A percentile compares a stretch with the other conserved stretches of the same genome.
Evolutionary conservation across 2,888 invertebrate species (phyloP).

Genomic region (Scaptomyza cyrtandrae): DNA sequence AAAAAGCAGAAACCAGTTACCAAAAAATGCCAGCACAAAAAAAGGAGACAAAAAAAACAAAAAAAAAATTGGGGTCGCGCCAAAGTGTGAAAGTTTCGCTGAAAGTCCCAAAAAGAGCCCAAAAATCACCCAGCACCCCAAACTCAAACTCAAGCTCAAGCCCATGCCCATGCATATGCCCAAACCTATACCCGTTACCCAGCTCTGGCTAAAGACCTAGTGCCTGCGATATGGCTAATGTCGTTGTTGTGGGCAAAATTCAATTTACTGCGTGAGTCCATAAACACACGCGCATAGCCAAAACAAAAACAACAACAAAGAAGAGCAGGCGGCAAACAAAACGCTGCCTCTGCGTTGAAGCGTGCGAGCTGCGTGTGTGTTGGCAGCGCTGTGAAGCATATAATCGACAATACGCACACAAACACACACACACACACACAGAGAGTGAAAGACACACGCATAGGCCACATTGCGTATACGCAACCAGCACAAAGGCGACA

Average conservation of each 20-base stretch:
- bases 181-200: constrained; percentile 27
- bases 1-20: constrained; percentile 8
- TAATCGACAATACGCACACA: constrained; percentile 66
- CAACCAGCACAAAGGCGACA: constrained; percentile 56
- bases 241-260: constrained; percentile 77
- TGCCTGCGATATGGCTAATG: constrained; percentile 69
- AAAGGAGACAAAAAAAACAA: background rate
- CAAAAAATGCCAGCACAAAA: background rate
- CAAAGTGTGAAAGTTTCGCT: constrained; percentile 33
- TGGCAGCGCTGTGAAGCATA: constrained; percentile 73
- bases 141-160: background rate
- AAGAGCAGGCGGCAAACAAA: constrained; percentile 39
- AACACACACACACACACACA: constrained; percentile 29
- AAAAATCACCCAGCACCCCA: background rate
- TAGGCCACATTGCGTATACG: constrained; percentile 69
- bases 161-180: background rate
- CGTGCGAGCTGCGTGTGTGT: constrained; percentile 54
- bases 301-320: constrained; percentile 19
- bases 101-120: constrained; percentile 5
- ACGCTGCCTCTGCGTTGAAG: constrained; percentile 49
- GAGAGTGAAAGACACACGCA: constrained; percentile 20
- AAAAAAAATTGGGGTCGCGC: background rate
- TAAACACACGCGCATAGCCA: constrained; percentile 50
- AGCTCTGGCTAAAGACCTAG: constrained; percentile 16
- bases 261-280: constrained; percentile 78